Base-by-base conservation (phyloP, 2,113 vertebrate genomes). In the Arenaria interpres region DNA sequence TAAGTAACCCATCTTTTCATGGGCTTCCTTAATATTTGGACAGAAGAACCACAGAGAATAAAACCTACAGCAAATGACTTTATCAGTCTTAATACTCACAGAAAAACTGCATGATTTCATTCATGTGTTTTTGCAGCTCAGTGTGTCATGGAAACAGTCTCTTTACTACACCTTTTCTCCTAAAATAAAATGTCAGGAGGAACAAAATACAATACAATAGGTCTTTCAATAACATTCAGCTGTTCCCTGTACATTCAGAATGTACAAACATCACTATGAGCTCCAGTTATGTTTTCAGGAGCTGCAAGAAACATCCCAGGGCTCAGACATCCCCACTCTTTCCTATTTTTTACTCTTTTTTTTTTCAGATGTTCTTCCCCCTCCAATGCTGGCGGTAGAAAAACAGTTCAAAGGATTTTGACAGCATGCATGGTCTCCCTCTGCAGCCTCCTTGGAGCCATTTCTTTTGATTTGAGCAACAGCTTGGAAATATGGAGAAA, bases 341-440 rank as follows among this genome's bases (percentile, higher is more conserved):
- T 50, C 6, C 27, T 16, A 46, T 4, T 4, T 41, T 23, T 17
- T 6, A 12, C 11, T 56, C 9, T 33, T 30, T 33, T 9, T 37
- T 79, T 45, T 57, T 28, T 14, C 4, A 99, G 98, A 39, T 97
- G 94, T 54, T 96, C 95, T 85, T 50, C 95, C 9, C 81, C 19
- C 20, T 96, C 92, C 62, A 88, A 23, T 32, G 83, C 88, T 33
- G 96, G 97, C 25, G 90, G 98, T 50, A 98, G 89, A 73, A 98
- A 96, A 41, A 97, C 98, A 3, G 97, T 99, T 53, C 97, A 93
- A 13, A 98, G 98, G 54, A 98, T 99, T 88, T 85, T 98, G 93
- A 89, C 91, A 0, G 98, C 98, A 7, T 99, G 99, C 78, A 3
- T 96, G 7, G 74, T 99, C 28, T 99, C 99, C 28, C 93, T 98